Conservation (phyloP, 2,113 vertebrate genomes). For the Tonatia bakeri region DNA sequence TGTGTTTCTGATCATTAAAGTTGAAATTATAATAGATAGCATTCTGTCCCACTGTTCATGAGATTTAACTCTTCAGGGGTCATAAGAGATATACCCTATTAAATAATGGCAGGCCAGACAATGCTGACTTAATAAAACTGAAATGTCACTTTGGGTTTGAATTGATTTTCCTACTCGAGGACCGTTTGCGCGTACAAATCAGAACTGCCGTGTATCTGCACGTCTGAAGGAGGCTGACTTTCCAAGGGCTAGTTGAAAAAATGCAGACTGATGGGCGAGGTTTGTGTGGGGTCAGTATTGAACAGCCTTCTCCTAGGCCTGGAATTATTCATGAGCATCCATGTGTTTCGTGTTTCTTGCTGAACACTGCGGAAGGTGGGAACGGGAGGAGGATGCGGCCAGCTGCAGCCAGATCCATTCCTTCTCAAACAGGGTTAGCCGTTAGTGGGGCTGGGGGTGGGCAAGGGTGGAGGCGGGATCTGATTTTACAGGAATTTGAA, state of each 20-base stretch:
- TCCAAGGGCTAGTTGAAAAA: slow-evolving; percentile 70
- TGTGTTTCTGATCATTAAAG: slow-evolving; percentile 50
- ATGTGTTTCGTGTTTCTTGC: slow-evolving; percentile 67
- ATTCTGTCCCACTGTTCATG: slow-evolving; percentile 51
- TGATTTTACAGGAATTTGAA: slow-evolving; percentile 46
- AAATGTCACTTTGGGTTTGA: slow-evolving; percentile 77
- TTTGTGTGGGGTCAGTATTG: slow-evolving; percentile 74
- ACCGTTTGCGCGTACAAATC: slow-evolving; percentile 78
- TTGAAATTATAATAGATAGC: slow-evolving; percentile 57
- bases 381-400: background rate
- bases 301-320: slow-evolving; percentile 69
- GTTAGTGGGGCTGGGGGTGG: background rate
- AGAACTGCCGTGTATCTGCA: slow-evolving; percentile 65
- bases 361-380: background rate
- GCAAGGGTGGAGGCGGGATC: background rate
- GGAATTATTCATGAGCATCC: slow-evolving; percentile 82
- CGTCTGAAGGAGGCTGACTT: slow-evolving; percentile 58
- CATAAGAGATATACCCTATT: slow-evolving; percentile 68
- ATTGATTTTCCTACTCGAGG: slow-evolving; percentile 80
- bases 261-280: slow-evolving; percentile 77
- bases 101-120: slow-evolving; percentile 79
- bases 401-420: slow-evolving; percentile 47
- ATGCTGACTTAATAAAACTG: slow-evolving; percentile 80
- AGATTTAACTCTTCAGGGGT: slow-evolving; percentile 79
- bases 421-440: slow-evolving; percentile 23